These are phyloP conservation scores for Fukomys damarensis DNA, from an alignment of 2,113 vertebrate species.

Conservation along the genomic window DNA sequence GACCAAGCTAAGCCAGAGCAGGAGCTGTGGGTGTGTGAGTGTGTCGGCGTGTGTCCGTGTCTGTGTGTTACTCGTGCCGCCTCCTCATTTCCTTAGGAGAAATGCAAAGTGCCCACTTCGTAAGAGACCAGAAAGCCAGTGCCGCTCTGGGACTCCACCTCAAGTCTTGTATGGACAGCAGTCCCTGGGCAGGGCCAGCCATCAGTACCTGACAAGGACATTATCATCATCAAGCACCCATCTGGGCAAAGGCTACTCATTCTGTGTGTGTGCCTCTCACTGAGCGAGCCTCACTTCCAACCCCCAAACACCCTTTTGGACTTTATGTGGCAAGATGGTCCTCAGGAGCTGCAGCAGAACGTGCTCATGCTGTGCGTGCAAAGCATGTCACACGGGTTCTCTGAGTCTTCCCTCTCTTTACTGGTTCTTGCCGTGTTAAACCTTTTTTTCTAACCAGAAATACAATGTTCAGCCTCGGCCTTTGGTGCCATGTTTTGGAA, in stretches of 20 bases:
- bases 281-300: neutral
- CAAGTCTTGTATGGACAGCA: neutral
- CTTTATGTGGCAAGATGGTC: neutral
- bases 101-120: neutral
- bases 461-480: neutral
- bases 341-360: neutral
- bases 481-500: neutral
- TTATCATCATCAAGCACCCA: neutral
- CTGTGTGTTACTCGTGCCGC: neutral
- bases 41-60: neutral
- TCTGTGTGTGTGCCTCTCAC: neutral
- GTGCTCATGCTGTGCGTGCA: neutral
- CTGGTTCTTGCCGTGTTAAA: neutral
- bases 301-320: neutral
- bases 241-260: neutral
- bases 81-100: neutral
- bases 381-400: neutral
- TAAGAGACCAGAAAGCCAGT: neutral
- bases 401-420: neutral
- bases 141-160: neutral
- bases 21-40: neutral
- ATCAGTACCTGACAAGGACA: too few relatives aligned
- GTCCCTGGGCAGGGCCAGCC: neutral
- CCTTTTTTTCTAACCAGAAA: neutral
- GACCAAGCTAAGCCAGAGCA: neutral